Conservation (phyloP, 2,113 vertebrate species). For the Chaetodon auriga region DNA sequence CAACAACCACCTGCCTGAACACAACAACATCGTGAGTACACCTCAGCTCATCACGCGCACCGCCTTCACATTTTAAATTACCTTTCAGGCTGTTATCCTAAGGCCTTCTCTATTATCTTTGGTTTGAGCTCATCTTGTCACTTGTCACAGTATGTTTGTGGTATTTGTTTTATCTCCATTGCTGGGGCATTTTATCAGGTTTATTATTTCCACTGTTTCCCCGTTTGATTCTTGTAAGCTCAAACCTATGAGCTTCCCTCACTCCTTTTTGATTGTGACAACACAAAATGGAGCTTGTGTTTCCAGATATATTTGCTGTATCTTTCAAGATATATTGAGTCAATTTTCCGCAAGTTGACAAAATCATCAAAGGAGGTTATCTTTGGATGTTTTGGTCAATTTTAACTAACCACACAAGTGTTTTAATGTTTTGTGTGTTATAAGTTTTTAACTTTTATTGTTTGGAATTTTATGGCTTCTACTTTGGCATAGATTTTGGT, state of each 20-base stretch:
- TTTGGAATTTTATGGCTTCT: background rate
- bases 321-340: background rate
- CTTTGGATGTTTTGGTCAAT: background rate
- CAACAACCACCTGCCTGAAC: constrained; percentile 79
- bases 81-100: constrained; percentile 28
- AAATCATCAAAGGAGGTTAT: background rate
- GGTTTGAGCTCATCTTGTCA: constrained; percentile 37
- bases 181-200: background rate
- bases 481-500: background rate
- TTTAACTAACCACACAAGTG: background rate
- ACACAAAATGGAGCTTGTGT: background rate
- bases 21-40: constrained; percentile 77
- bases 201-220: constrained; percentile 10
- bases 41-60: background rate
- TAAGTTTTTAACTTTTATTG: background rate
- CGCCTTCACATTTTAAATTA: constrained; percentile 38
- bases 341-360: background rate
- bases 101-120: constrained; percentile 31
- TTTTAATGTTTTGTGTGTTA: background rate
- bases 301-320: background rate
- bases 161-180: constrained; percentile 32
- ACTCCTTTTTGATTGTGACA: constrained; percentile 13
- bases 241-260: background rate
- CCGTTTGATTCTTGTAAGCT: constrained; percentile 4
- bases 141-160: constrained; percentile 28